A percentile compares a stretch with the other conserved stretches of the same genome.
Conservation (phyloP, 2,888 invertebrate genomes). For the Vanessa cardui region DNA sequence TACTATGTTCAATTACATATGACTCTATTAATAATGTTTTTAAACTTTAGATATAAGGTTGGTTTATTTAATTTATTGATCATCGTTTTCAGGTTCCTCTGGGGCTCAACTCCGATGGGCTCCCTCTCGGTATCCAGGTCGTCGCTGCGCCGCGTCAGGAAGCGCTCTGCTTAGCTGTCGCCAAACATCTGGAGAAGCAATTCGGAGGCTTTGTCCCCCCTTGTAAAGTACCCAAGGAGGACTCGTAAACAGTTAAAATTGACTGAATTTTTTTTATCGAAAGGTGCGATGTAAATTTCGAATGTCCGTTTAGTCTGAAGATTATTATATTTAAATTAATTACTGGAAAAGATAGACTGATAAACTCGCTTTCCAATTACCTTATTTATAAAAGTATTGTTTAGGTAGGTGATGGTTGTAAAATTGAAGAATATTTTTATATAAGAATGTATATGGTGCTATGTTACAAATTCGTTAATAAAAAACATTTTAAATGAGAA, state of each 20-base stretch:
- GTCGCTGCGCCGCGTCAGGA: constrained; percentile 88
- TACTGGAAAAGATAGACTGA: neutral
- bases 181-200: constrained; percentile 85
- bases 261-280: neutral
- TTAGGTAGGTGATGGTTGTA: neutral
- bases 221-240: constrained; percentile 49
- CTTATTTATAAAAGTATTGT: neutral
- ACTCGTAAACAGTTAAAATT: neutral
- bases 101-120: constrained; percentile 86
- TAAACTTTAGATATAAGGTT: too few relatives aligned
- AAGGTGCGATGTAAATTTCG: too few relatives aligned
- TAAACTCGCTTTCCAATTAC: too few relatives aligned
- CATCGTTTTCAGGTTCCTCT: constrained; percentile 84
- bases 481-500: constrained; percentile 43
- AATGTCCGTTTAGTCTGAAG: neutral
- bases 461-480: constrained; percentile 27
- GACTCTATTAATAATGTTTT: too few relatives aligned
- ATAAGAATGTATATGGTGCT: neutral
- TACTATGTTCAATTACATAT: too few relatives aligned
- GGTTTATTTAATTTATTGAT: neutral
- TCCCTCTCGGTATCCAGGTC: constrained; percentile 92
- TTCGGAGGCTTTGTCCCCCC: constrained; percentile 89
- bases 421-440: neutral
- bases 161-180: constrained; percentile 88
- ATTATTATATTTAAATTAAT: neutral